Base-by-base conservation (phyloP, 1,140 invertebrate genomes). In the Rhopalosiphum padi region DNA sequence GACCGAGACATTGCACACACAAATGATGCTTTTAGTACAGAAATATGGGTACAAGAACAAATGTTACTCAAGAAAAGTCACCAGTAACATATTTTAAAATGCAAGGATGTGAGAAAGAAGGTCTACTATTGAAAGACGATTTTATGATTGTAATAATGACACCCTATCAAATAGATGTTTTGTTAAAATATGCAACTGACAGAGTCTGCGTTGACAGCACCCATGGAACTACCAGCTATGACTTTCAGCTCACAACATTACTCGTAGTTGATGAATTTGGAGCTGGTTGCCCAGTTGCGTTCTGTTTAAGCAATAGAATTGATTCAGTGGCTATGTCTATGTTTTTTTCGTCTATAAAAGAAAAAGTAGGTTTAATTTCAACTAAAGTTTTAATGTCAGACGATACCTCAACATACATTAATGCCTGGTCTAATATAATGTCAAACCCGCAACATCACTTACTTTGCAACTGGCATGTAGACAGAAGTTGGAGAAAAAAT, bases 131-230 rank as follows among this genome's bases (percentile, higher is more conserved):
- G 4, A 91, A 53, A 37, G 90, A 91, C 1, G 55, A 91, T 60
- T 68, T 91, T 55, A 60, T 91, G 30, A n/a, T 91, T 55, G 90
- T 91, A 43, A 91, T 91, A 35, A 91, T 91, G 41, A 91, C 55
- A 51, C 37, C 21, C 18, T 55, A 77, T 43, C 89, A 91, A 91
- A 55, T 8, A 55, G 35, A 91, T 43, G 68, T 91, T 55, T 37
- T 91, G 37, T 2, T 2, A 91, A 77, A 91, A 91, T 91, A 43
- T 5, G 90, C 53, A 21, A 55, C 53, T 22, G 90, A 77, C 23
- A 55, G 37, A 41, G 77, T 91, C 18, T 90, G 89, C 89, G 3
- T 90, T 51, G 89, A 90, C 53, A 68, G 37, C 48, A 91, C 35
- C 68, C 53, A 55, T 68, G 68, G 68, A 43, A 55, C 55, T 11